Conservation (phyloP, 2,113 vertebrate species). For the Mastomys natalensis region DNA sequence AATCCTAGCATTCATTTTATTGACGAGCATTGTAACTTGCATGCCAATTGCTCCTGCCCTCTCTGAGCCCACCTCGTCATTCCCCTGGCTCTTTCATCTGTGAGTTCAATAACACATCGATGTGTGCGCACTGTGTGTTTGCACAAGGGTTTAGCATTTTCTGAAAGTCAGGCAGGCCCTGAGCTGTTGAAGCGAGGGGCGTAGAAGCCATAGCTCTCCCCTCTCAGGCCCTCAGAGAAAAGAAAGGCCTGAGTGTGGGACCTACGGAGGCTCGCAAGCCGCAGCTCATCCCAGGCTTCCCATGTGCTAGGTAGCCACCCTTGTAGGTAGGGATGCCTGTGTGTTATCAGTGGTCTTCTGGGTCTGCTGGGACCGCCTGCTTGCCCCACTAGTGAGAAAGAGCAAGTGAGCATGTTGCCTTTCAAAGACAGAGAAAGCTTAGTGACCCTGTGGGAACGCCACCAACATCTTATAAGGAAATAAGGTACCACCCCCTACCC, state of each 20-base stretch:
- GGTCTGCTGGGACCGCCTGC: not conserved
- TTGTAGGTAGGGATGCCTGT: not conserved
- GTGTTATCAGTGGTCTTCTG: not conserved
- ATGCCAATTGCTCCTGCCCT: not conserved
- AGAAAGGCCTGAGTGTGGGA: not conserved
- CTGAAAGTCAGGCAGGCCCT: constrained; percentile 41
- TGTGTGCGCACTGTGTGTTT: not conserved
- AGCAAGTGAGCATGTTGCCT: not conserved
- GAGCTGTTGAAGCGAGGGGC: not conserved
- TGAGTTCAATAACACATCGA: not conserved
- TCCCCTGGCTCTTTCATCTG: not conserved
- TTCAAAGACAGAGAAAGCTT: not conserved
- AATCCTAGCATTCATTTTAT: not conserved
- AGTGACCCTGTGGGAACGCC: not conserved
- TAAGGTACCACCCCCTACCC: not conserved
- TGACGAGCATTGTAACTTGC: not conserved
- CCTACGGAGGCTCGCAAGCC: not conserved
- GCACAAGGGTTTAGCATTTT: not conserved
- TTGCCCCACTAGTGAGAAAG: not conserved
- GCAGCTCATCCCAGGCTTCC: not conserved
- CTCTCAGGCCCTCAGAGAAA: not conserved
- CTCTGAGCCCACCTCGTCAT: not conserved
- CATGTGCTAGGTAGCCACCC: not conserved
- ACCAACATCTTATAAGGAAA: not conserved
- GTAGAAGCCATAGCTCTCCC: not conserved